Conservation (phyloP, 2,888 invertebrate species). For the Troides oblongomaculatus region DNA sequence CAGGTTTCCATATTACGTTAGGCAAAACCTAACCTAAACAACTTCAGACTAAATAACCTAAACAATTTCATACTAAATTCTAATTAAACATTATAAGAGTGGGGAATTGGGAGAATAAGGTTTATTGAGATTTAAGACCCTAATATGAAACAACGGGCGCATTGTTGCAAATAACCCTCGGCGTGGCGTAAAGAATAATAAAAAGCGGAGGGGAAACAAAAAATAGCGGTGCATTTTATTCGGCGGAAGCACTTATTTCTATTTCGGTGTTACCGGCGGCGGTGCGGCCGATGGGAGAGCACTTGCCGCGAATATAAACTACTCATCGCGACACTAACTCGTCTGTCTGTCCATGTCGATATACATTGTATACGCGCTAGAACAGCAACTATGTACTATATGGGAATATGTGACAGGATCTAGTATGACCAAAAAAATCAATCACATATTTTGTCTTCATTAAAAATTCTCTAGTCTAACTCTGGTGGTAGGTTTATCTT, state of each 20-base stretch:
- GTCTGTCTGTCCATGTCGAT: not conserved
- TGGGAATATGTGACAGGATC: not conserved
- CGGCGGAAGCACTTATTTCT: constrained; percentile 65
- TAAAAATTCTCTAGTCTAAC: too few relatives aligned
- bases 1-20: not conserved
- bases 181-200: constrained; percentile 9
- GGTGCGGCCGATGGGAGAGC: constrained; percentile 43
- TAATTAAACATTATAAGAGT: not conserved
- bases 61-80: not conserved
- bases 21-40: not conserved
- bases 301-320: constrained; percentile 27
- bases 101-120: not conserved
- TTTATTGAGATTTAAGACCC: constrained; percentile 14
- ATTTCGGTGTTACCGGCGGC: constrained; percentile 51
- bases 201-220: constrained; percentile 27
- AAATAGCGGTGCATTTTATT: constrained; percentile 50
- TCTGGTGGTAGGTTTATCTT: too few relatives aligned
- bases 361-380: not conserved
- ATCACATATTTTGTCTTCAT: too few relatives aligned
- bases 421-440: too few relatives aligned
- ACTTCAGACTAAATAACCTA: not conserved
- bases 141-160: constrained; percentile 10
- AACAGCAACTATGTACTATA: not conserved
- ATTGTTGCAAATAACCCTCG: constrained; percentile 25
- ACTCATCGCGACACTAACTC: constrained; percentile 17